Base-by-base conservation (phyloP, 2,797 vertebrate species). In the Ctenochaetus hawaiiensis region DNA sequence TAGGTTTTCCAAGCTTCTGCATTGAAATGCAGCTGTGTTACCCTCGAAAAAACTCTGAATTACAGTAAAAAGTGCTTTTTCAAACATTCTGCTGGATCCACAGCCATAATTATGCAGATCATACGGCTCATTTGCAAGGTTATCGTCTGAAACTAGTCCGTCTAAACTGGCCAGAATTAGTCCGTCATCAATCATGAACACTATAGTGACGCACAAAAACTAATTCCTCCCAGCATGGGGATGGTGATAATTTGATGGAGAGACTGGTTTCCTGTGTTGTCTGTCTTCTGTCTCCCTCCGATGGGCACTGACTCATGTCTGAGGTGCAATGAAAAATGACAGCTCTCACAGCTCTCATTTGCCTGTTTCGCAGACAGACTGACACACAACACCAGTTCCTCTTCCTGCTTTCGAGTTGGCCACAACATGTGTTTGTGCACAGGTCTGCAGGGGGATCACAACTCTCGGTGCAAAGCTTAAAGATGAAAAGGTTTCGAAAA, bases 251-350 rank as follows among this genome's bases (percentile, higher is more conserved):
- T 88, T 83, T 84, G 84, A 85, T 74, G 69, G 57, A 85, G 82
- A 82, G 81, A 69, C 17, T 23, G 47, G 56, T 80, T 92, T 91
- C 88, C 90, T 81, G 87, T 67, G 77, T 57, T 67, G 81, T 86
- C 77, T 88, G 86, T 10, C 12, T 80, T 81, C 5, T 75, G 69
- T 85, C 79, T 74, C 54, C 47, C 77, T 82, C 87, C 52, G 77
- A 2, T 41, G 76, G 84, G n/a, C 80, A 67, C 26, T 79, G 88
- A 89, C 83, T 87, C 85, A 80, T 62, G 71, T 85, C 86, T 87
- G 75, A 81, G 68, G 81, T 18, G 20, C 18, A n/a, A 22, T 39
- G 80, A 85, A 75, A 87, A 67, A 54, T 69, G 82, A 87, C 86
- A 83, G 78, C 49, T 44, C 45, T 57, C 54, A 30, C 81, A 61